A percentile compares a stretch with the other conserved stretches of the same genome.
Conservation (phyloP, 2,888 invertebrate genomes). For the Eugnorisma glareosa region DNA sequence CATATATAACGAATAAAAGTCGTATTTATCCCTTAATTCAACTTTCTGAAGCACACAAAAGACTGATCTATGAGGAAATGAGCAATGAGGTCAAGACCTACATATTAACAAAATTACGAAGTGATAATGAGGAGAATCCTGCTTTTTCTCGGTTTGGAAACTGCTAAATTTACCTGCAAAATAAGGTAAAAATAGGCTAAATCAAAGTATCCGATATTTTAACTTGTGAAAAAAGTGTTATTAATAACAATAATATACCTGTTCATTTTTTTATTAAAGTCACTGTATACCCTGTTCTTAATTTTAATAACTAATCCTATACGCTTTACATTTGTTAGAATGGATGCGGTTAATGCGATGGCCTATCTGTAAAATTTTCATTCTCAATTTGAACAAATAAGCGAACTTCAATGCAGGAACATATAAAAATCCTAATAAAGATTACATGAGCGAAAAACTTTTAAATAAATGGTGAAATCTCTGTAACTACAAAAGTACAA, state of each 20-base stretch:
- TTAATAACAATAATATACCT: neutral
- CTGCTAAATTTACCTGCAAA: neutral
- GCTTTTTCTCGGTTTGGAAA: neutral
- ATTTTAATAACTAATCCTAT: neutral
- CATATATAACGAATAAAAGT: neutral
- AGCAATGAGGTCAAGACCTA: neutral
- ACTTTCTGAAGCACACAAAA: conserved; percentile 28
- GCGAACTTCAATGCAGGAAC: neutral
- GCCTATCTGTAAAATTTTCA: neutral
- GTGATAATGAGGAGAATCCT: neutral
- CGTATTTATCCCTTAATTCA: neutral
- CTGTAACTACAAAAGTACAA: neutral
- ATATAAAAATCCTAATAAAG: neutral
- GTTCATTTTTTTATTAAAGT: neutral
- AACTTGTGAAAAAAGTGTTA: neutral
- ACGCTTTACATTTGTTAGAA: neutral
- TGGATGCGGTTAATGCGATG: neutral
- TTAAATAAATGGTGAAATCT: neutral
- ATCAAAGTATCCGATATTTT: neutral
- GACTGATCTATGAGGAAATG: neutral
- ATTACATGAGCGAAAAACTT: neutral
- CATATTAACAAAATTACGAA: neutral
- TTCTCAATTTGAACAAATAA: conserved; percentile 10
- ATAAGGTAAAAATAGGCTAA: neutral
- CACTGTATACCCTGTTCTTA: neutral